Percentiles rank a stretch among this genome's conserved stretches.
These are phyloP conservation scores for Lamprotornis superbus DNA, from an alignment of 2,113 vertebrate genomes.

Conservation along the genomic window DNA sequence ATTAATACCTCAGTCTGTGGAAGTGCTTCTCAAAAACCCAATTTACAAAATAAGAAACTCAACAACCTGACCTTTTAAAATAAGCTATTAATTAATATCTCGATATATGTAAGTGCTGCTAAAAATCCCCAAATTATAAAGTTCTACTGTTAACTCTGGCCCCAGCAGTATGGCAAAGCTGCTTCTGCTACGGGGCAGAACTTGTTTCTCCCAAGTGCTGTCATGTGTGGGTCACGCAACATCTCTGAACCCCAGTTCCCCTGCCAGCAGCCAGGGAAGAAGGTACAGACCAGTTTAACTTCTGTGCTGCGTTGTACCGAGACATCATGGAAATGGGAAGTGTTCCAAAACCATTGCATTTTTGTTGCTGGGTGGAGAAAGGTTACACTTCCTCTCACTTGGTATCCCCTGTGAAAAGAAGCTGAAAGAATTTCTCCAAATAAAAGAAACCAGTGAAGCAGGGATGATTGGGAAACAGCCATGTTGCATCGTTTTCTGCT, in stretches of 20 bases:
- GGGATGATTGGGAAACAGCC: background rate
- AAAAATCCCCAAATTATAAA: background rate
- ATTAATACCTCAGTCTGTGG: background rate
- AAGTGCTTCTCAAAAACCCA: background rate
- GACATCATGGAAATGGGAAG: background rate
- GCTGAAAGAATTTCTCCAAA: background rate
- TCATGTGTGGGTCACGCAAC: rapidly evolving
- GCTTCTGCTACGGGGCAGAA: no score
- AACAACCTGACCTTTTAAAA: background rate
- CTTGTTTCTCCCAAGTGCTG: background rate
- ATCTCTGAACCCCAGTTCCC: rapidly evolving
- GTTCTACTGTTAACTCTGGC: background rate
- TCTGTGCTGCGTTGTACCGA: background rate
- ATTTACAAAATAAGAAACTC: background rate
- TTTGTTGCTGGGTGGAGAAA: background rate
- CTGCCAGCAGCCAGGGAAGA: rapidly evolving
- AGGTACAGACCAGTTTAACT: rapidly evolving
- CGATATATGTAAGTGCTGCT: background rate
- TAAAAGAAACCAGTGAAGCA: background rate
- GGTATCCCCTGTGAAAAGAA: background rate
- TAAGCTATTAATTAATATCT: background rate
- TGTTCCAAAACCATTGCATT: background rate
- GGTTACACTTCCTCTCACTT: background rate
- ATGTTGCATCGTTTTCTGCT: background rate
- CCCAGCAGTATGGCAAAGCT: background rate